A percentile compares a stretch with the other conserved stretches of the same genome.
phyloP scores from a whole-genome alignment of 2,797 vertebrate species.

The Scarus forsteni region DNA sequence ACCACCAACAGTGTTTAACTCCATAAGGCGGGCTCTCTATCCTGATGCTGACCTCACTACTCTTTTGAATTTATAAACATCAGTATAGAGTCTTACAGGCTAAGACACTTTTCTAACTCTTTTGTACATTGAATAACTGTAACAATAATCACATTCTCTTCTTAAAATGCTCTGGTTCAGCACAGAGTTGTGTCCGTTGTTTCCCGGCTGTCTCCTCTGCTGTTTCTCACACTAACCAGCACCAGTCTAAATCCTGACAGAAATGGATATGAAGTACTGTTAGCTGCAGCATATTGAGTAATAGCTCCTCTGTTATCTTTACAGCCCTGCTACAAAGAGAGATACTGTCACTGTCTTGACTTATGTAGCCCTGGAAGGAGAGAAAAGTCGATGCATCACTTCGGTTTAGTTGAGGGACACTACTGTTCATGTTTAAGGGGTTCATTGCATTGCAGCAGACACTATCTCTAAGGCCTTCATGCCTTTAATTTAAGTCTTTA shows the following conservation, averaged over 20 bases:
- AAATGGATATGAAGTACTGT: slow-evolving; percentile 11
- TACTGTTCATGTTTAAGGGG: slow-evolving; percentile 53
- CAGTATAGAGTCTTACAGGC: no score
- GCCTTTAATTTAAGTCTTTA: slow-evolving; percentile 3
- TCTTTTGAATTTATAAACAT: no score
- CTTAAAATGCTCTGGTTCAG: slow-evolving; percentile 18
- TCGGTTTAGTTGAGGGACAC: slow-evolving; percentile 24
- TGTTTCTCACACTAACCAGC: slow-evolving; percentile 24
- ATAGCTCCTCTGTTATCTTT: slow-evolving; percentile 31
- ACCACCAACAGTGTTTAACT: no score
- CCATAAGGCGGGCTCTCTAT: no score
- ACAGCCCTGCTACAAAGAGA: slow-evolving; percentile 21
- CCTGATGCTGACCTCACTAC: no score
- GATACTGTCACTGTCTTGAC: slow-evolving; percentile 43
- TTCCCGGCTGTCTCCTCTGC: slow-evolving; percentile 21
- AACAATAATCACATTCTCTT: no score
- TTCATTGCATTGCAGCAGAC: slow-evolving; percentile 40
- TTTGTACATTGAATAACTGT: no score
- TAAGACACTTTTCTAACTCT: no score
- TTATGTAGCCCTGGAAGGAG: slow-evolving; percentile 26
- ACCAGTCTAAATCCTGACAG: slow-evolving; percentile 6
- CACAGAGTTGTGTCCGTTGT: slow-evolving; percentile 5
- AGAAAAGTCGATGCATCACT: slow-evolving; percentile 37
- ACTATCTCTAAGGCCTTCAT: slow-evolving; percentile 27
- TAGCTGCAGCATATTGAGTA: not conserved